Percentiles rank a stretch among this genome's conserved stretches.
These are phyloP conservation scores for Prietella phreatophila DNA, from an alignment of 2,113 vertebrate species.

Conservation along the genomic window DNA sequence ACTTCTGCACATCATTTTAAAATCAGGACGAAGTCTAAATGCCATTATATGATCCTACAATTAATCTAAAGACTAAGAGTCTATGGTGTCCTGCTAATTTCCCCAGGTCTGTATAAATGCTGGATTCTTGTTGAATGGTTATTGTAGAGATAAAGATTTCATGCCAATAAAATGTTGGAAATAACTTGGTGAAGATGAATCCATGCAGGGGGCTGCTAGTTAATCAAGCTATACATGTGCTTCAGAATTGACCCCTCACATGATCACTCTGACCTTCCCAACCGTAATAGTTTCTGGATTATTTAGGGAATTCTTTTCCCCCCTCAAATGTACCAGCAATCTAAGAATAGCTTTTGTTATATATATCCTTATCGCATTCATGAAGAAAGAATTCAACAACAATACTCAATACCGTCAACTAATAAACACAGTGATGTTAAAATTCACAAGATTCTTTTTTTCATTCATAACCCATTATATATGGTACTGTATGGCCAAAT, in stretches of 20 bases:
- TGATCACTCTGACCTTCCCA: not conserved
- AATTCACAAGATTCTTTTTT: not conserved
- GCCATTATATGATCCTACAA: not conserved
- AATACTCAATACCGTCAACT: not conserved
- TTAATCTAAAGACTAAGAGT: not conserved
- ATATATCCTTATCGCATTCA: not conserved
- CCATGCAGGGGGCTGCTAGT: not conserved
- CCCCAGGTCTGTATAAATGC: not conserved
- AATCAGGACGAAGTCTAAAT: not conserved
- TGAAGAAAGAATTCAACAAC: not conserved
- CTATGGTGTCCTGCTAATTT: not conserved
- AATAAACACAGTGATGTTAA: not conserved
- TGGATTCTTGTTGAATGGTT: not conserved
- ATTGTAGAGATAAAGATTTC: not conserved
- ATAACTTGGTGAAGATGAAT: not conserved
- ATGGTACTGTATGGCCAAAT: not conserved
- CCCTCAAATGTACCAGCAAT: not conserved
- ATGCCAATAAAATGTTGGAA: not conserved
- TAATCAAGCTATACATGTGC: not conserved
- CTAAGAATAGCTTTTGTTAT: not conserved
- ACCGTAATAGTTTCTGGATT: not conserved
- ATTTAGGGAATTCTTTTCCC: not conserved
- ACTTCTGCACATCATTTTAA: not conserved
- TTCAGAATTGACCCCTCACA: not conserved
- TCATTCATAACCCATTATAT: not conserved